Conservation (phyloP, 2,797 vertebrate genomes). For the Manis crassicaudata region DNA sequence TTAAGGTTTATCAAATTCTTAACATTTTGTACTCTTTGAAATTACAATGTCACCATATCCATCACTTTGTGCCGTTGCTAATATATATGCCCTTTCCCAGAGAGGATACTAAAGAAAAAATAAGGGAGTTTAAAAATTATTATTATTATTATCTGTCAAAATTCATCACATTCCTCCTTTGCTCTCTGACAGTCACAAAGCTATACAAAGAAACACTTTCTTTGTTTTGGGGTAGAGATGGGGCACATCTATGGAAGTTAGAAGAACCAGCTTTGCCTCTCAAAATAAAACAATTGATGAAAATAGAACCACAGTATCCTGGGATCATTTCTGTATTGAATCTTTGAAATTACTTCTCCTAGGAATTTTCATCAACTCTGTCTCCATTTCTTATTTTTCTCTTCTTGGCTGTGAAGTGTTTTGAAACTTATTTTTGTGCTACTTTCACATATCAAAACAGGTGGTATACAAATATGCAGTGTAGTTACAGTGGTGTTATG, state of each 20-base stretch:
- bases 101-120: conserved; percentile 56
- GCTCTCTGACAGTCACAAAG: conserved; percentile 52
- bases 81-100: conserved; percentile 46
- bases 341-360: conserved; percentile 74
- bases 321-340: conserved; percentile 71
- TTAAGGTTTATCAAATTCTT: conserved; percentile 68
- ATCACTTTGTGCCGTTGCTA: conserved; percentile 55
- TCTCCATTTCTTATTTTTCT: conserved; percentile 60
- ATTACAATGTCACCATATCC: conserved; percentile 59
- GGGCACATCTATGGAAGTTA: conserved; percentile 1
- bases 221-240: background rate
- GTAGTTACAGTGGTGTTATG: too few species aligned
- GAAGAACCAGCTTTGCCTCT: conserved; percentile 40
- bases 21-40: conserved; percentile 61
- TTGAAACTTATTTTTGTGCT: conserved; percentile 56
- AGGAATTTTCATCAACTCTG: conserved; percentile 73
- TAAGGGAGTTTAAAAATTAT: conserved; percentile 9
- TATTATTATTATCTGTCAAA: conserved; percentile 54
- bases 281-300: conserved; percentile 71
- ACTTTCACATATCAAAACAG: background rate
- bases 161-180: conserved; percentile 44
- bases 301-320: conserved; percentile 63
- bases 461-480: background rate
- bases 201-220: background rate
- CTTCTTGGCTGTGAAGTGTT: background rate